phyloP scores from a whole-genome alignment of 1,140 invertebrate genomes.

The Phenacoccus solenopsis region DNA sequence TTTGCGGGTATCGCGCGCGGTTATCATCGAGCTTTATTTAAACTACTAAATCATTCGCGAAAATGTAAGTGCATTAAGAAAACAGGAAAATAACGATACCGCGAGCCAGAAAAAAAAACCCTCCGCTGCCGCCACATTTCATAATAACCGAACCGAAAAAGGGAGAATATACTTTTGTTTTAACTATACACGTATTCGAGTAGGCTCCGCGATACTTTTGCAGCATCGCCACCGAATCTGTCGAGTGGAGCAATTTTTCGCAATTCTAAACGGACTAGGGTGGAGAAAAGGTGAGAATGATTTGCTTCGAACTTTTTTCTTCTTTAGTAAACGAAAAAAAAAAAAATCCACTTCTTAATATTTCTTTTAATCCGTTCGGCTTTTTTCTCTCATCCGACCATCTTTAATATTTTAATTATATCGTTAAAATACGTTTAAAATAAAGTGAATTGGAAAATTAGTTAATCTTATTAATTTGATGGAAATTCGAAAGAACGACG shows the following conservation, averaged over 20 bases:
- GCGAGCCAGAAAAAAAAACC: background rate
- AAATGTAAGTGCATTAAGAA: slow-evolving; percentile 17
- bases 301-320: no score
- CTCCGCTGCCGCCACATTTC: no score
- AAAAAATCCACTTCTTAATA: no score
- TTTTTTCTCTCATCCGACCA: background rate
- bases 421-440: background rate
- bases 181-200: no score
- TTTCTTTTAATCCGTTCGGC: background rate
- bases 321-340: no score
- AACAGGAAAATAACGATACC: slow-evolving; percentile 11
- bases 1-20: slow-evolving; percentile 4
- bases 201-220: no score
- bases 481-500: background rate
- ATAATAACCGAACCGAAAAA: background rate
- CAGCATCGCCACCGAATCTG: no score
- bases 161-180: background rate
- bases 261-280: no score
- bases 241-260: no score
- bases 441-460: background rate
- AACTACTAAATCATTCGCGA: slow-evolving; percentile 15
- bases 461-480: background rate
- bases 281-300: no score
- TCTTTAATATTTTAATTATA: background rate
- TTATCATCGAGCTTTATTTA: slow-evolving; percentile 16